Evolutionary conservation across 2,888 invertebrate species (phyloP).

Genomic region (Coenonympha glycerion): DNA sequence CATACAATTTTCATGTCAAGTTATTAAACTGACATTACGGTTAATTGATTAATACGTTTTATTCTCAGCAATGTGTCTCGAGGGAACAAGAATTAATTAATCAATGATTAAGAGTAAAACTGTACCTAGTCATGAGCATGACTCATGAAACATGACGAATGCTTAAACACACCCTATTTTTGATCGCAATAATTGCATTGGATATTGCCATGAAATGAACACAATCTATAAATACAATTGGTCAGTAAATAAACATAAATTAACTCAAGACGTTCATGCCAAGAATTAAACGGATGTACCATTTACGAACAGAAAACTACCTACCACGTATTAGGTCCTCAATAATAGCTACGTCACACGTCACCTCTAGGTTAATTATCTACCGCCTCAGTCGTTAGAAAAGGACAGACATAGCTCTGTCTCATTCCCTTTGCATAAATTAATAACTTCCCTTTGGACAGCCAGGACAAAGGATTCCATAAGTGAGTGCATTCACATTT

Average conservation of each 20-base stretch:
- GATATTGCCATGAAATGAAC: background rate
- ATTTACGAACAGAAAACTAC: background rate
- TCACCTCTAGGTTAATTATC: conserved; percentile 5
- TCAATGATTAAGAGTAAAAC: too few relatives aligned
- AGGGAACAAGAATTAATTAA: background rate
- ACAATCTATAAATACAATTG: background rate
- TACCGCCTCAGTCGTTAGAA: conserved; percentile 5
- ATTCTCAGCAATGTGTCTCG: background rate
- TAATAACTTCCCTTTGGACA: background rate
- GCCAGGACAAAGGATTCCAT: conserved; percentile 3
- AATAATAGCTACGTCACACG: background rate
- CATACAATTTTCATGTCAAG: background rate
- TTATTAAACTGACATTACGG: too few relatives aligned
- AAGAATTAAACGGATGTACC: background rate
- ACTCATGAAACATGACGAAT: too few relatives aligned
- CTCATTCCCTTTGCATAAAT: conserved; percentile 2
- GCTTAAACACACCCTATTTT: too few relatives aligned
- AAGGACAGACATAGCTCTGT: conserved; percentile 1
- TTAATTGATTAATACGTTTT: background rate
- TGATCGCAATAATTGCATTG: background rate
- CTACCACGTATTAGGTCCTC: background rate
- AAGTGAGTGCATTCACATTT: conserved; percentile 2
- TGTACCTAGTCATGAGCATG: too few relatives aligned
- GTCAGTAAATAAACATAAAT: background rate
- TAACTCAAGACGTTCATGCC: background rate